Percentiles rank a stretch among this genome's conserved stretches.
Evolutionary conservation across 2,113 vertebrate species (phyloP).

Genomic region (Myiopsitta monachus): DNA sequence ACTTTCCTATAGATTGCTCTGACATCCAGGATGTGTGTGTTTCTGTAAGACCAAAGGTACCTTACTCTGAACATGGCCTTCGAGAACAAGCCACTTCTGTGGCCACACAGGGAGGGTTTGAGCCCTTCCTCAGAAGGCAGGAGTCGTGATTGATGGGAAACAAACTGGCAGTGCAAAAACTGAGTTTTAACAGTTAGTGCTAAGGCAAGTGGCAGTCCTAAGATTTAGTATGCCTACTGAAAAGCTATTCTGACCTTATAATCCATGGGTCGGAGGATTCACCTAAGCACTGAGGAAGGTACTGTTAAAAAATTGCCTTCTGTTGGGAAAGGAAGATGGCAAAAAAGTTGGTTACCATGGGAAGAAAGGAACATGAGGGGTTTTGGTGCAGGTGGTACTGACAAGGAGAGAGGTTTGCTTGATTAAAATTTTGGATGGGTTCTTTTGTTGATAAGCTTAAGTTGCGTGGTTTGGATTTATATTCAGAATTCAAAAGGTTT

Average conservation of each 20-base stretch:
- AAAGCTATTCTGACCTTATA: neutral
- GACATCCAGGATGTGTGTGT: fast-evolving
- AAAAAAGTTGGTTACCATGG: neutral
- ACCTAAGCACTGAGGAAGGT: neutral
- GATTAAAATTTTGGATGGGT: neutral
- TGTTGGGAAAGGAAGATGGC: neutral
- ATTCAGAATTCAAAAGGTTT: neutral
- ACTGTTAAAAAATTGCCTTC: neutral
- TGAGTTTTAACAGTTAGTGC: neutral
- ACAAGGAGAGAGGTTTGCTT: neutral
- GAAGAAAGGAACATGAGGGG: neutral
- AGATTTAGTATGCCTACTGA: neutral
- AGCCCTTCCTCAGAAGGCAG: neutral
- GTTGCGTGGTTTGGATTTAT: neutral
- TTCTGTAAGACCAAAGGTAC: neutral
- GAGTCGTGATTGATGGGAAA: neutral
- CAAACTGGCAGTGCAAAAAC: neutral
- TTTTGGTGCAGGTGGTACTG: neutral
- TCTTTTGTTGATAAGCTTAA: neutral
- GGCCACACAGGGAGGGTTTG: fast-evolving
- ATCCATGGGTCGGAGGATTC: neutral
- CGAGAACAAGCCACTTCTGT: fast-evolving
- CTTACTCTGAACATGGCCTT: fast-evolving
- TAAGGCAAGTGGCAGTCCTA: neutral
- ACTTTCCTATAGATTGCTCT: neutral